Conservation (phyloP, 2,888 invertebrate species). For the Malacosoma neustria region DNA sequence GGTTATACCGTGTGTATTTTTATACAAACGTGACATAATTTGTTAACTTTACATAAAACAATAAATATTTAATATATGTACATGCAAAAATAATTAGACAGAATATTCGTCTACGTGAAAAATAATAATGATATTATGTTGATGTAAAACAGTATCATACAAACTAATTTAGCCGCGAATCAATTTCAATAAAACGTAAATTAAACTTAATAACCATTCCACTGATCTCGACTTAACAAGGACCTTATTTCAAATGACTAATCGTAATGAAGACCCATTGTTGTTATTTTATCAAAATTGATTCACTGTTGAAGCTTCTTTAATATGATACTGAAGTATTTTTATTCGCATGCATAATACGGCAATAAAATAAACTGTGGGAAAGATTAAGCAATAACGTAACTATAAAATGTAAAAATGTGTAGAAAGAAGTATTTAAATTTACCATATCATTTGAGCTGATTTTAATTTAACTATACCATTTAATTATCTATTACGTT, state of each 20-base stretch:
- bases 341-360: slow-evolving; percentile 1
- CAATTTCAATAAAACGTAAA: neutral
- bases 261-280: neutral
- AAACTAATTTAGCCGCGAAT: neutral
- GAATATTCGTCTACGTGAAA: neutral
- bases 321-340: neutral
- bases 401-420: too few species aligned
- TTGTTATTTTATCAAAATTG: neutral
- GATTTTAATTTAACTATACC: too few species aligned
- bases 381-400: too few species aligned
- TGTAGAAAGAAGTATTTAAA: too few species aligned
- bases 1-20: too few species aligned
- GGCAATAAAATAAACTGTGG: too few species aligned
- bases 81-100: neutral
- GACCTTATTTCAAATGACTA: neutral
- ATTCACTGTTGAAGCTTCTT: too few species aligned
- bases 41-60: neutral
- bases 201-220: neutral
- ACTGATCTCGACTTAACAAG: neutral
- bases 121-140: neutral
- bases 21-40: neutral
- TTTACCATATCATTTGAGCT: too few species aligned
- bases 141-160: too few species aligned
- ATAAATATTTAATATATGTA: neutral
- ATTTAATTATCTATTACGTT: too few species aligned